Conservation (phyloP, 2,113 vertebrate species). For the Hippopotamus amphibius region DNA sequence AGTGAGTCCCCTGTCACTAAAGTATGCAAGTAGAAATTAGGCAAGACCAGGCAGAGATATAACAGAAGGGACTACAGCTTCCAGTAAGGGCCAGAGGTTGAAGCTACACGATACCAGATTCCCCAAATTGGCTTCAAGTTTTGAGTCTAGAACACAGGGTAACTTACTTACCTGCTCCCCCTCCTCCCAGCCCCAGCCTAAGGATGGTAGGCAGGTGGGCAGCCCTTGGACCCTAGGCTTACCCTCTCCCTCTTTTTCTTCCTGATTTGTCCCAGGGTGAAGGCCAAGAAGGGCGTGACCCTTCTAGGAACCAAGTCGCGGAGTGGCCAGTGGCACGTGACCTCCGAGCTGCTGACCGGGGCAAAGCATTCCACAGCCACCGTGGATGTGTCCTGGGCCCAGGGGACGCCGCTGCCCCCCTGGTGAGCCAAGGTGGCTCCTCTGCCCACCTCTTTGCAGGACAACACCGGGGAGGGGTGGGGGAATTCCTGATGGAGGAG, state of each 20-base stretch:
- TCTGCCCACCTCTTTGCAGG: background rate
- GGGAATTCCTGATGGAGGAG: background rate
- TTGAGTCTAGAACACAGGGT: rapidly evolving
- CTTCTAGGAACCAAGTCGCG: constrained; percentile 94
- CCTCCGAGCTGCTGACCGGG: constrained; percentile 94
- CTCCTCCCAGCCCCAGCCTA: background rate
- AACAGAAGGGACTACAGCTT: background rate
- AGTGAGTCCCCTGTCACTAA: background rate
- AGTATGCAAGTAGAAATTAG: background rate
- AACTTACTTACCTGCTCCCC: background rate
- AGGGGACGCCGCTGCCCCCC: constrained; percentile 77
- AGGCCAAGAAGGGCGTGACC: constrained; percentile 99
- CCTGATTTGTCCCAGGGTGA: constrained; percentile 91
- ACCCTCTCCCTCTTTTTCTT: constrained; percentile 52
- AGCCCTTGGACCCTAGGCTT: background rate
- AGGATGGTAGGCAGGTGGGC: background rate
- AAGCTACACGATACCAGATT: background rate
- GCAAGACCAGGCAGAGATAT: background rate
- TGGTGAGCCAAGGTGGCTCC: constrained; percentile 57
- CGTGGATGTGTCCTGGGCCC: constrained; percentile 92
- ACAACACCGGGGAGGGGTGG: background rate
- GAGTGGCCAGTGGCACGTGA: constrained; percentile 95
- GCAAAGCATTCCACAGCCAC: constrained; percentile 98
- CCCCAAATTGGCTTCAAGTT: background rate
- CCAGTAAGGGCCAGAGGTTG: background rate